These are phyloP conservation scores for Conopomorpha cramerella DNA, from an alignment of 1,140 invertebrate species.

Conservation along the genomic window DNA sequence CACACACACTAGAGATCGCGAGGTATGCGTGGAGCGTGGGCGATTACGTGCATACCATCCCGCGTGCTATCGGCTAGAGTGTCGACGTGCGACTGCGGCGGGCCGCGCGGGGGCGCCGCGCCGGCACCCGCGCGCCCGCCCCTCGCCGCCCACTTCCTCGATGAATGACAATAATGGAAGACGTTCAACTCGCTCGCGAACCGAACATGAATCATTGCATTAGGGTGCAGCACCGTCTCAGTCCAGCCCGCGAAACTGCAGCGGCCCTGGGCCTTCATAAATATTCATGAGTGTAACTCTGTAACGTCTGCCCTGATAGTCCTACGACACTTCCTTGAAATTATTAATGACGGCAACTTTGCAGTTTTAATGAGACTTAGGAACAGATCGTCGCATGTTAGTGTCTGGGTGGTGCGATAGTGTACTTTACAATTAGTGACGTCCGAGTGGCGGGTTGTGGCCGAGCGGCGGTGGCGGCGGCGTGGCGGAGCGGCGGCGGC, in stretches of 20 bases:
- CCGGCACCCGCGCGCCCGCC: constrained; percentile 33
- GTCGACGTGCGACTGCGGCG: constrained; percentile 48
- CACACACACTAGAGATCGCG: constrained; percentile 43
- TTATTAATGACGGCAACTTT: constrained; percentile 3
- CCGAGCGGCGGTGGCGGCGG: constrained; percentile 1
- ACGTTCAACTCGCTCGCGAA: constrained; percentile 59
- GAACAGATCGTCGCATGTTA: too few species aligned
- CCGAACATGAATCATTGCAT: constrained; percentile 60
- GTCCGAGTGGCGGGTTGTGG: not conserved
- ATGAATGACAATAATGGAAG: constrained; percentile 61
- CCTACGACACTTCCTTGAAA: too few species aligned
- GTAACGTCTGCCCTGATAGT: too few species aligned
- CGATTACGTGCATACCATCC: constrained; percentile 42
- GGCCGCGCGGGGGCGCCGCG: constrained; percentile 29
- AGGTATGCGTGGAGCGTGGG: constrained; percentile 39
- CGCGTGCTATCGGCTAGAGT: constrained; percentile 46
- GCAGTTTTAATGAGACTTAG: constrained; percentile 7
- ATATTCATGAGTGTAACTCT: constrained; percentile 27
- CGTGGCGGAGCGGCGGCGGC: constrained; percentile 27
- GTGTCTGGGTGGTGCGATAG: too few species aligned
- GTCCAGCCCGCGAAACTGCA: constrained; percentile 30
- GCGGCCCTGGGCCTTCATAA: constrained; percentile 13
- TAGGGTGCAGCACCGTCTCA: constrained; percentile 55
- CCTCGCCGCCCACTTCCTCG: constrained; percentile 55
- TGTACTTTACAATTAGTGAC: constrained; percentile 2